Evolutionary conservation across 2,797 vertebrate genomes (phyloP).

Genomic region (Uromys caudimaculatus): DNA sequence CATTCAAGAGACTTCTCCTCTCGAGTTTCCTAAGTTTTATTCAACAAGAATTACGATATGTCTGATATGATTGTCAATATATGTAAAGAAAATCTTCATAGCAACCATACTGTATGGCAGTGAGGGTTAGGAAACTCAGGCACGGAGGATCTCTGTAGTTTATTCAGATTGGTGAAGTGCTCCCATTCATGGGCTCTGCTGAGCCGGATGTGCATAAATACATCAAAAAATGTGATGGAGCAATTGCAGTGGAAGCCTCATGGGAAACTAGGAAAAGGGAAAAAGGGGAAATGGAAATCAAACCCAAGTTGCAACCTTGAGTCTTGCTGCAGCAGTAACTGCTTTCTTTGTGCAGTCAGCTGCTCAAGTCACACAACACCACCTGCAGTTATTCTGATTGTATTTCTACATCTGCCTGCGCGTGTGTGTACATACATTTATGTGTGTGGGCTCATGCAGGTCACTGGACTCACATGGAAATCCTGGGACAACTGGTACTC

Average conservation of each 20-base stretch:
- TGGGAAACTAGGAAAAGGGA: not conserved
- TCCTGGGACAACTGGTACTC: not conserved
- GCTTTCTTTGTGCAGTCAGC: not conserved
- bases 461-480: not conserved
- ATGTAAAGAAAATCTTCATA: conserved; percentile 43
- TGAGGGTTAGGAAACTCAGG: not conserved
- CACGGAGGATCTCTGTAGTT: not conserved
- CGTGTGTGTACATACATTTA: not conserved
- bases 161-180: conserved; percentile 22
- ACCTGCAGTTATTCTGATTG: not conserved
- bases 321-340: not conserved
- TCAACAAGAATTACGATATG: conserved; percentile 59
- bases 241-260: conserved; percentile 23
- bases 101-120: not conserved
- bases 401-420: not conserved
- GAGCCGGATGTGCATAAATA: not conserved
- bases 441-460: no score
- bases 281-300: not conserved
- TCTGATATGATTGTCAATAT: not conserved
- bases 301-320: conserved; percentile 11
- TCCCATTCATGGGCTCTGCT: not conserved
- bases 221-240: not conserved
- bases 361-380: not conserved
- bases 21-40: conserved; percentile 41
- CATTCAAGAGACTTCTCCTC: conserved; percentile 10